phyloP scores from a whole-genome alignment of 2,888 invertebrate species.

The Elgonia sp. region DNA sequence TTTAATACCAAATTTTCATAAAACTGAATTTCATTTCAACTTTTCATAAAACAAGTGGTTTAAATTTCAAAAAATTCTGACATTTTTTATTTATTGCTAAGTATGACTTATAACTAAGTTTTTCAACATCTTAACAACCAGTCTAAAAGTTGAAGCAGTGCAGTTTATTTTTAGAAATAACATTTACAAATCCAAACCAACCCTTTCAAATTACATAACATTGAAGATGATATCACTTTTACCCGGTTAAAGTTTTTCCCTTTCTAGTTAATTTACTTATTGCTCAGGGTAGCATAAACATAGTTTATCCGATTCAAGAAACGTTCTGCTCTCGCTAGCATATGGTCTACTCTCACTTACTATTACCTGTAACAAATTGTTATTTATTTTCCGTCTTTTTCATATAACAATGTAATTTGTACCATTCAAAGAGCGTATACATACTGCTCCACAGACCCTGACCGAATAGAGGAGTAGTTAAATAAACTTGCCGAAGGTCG shows the following conservation, averaged over 20 bases:
- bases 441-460: conserved; percentile 80
- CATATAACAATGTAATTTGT: conserved; percentile 54
- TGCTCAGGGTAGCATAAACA: conserved; percentile 36
- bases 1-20: too few species aligned
- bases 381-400: conserved; percentile 48
- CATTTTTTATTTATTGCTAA: too few species aligned
- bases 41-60: too few species aligned
- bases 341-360: conserved; percentile 12
- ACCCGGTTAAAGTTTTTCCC: conserved; percentile 43
- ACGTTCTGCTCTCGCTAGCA: conserved; percentile 55
- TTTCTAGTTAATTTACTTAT: conserved; percentile 48
- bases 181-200: too few species aligned
- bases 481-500: conserved; percentile 80
- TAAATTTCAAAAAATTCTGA: too few species aligned
- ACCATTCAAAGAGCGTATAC: conserved; percentile 46
- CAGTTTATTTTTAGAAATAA: too few species aligned
- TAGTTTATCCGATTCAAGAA: conserved; percentile 49
- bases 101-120: too few species aligned
- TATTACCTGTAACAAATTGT: conserved; percentile 34
- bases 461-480: conserved; percentile 80
- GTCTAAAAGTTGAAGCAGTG: too few species aligned
- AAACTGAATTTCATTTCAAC: too few species aligned
- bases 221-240: conserved; percentile 24
- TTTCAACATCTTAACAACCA: too few species aligned
- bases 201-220: conserved; percentile 1